These are phyloP conservation scores for Eulemur rubriventer DNA, from an alignment of 2,797 vertebrate genomes.

Conservation along the genomic window DNA sequence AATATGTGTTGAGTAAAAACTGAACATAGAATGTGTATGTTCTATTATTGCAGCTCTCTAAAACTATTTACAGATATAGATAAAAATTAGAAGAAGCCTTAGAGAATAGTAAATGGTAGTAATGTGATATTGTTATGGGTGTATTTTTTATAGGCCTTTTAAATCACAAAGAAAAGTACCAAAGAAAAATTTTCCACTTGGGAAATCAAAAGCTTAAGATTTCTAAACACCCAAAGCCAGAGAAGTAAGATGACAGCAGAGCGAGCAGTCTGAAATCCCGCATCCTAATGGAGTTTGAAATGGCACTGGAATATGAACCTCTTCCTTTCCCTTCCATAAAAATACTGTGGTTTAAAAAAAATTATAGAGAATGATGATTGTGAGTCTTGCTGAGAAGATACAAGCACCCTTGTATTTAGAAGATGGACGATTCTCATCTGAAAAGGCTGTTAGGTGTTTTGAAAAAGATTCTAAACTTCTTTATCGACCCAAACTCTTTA, in stretches of 20 bases:
- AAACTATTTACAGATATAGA: background rate
- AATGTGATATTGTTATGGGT: background rate
- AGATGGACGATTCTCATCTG: background rate
- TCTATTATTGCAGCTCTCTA: background rate
- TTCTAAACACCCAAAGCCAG: background rate
- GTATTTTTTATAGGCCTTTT: background rate
- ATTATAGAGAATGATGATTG: background rate
- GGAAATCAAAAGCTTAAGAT: slow-evolving; percentile 13
- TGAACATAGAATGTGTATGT: background rate
- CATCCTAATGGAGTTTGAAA: background rate
- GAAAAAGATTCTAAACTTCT: slow-evolving; percentile 31
- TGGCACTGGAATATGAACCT: background rate
- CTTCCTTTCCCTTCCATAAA: background rate
- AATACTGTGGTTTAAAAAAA: background rate
- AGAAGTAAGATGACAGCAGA: background rate
- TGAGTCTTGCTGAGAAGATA: background rate
- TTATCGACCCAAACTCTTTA: slow-evolving; percentile 16
- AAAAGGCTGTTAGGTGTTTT: background rate
- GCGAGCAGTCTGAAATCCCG: background rate
- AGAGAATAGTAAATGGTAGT: background rate
- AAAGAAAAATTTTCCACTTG: background rate
- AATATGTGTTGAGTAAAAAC: background rate
- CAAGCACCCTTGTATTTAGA: background rate
- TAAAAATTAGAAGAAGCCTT: background rate
- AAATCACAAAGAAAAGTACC: background rate